phyloP scores from a whole-genome alignment of 2,113 vertebrate species.

The Bos javanicus region DNA sequence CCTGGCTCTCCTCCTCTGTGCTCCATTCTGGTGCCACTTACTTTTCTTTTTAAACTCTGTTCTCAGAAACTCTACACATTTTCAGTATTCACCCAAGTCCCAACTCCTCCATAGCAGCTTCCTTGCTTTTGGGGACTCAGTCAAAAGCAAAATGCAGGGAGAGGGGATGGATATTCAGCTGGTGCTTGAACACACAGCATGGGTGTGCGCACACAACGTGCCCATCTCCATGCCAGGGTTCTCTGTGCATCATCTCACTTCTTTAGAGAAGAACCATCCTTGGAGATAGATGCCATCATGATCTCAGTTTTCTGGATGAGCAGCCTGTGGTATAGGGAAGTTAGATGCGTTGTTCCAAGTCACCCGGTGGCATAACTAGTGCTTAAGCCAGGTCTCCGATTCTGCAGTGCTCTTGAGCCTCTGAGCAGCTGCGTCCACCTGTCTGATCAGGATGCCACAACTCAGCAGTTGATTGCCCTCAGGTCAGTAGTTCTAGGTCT shows the following conservation, averaged over 20 bases:
- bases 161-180: not conserved
- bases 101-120: not conserved
- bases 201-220: not conserved
- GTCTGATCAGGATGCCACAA: not conserved
- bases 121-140: not conserved
- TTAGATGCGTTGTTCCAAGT: not conserved
- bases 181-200: not conserved
- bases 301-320: not conserved
- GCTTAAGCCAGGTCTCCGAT: not conserved
- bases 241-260: not conserved
- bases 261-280: not conserved
- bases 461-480: not conserved
- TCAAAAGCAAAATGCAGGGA: not conserved
- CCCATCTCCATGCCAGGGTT: accelerated
- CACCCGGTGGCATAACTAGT: accelerated
- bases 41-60: not conserved
- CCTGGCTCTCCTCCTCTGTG: accelerated
- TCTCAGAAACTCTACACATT: not conserved
- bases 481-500: not conserved
- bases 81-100: not conserved
- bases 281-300: not conserved
- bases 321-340: not conserved
- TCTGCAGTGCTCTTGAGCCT: not conserved
- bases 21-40: not conserved
- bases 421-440: not conserved